Evolutionary conservation across 2,888 invertebrate genomes (phyloP).

Genomic region (Archips xylosteana): DNA sequence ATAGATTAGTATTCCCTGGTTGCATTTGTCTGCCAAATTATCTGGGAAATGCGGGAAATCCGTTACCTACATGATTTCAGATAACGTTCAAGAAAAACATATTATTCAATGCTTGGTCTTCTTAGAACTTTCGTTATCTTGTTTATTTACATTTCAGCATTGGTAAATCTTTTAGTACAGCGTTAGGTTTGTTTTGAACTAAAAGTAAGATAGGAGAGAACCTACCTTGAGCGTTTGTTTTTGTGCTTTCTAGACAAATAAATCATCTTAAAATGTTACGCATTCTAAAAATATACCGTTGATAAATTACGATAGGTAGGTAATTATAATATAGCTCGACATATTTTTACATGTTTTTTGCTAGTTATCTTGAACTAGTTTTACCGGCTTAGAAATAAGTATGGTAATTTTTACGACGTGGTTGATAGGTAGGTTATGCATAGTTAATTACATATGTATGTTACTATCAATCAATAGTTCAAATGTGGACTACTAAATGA

Average conservation of each 20-base stretch:
- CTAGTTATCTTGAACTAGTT: no score
- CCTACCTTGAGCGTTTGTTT: background rate
- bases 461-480: background rate
- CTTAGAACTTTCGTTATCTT: background rate
- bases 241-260: background rate
- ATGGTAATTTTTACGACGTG: no score
- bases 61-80: background rate
- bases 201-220: conserved; percentile 15
- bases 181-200: background rate
- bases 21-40: conserved; percentile 22
- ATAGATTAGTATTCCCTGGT: conserved; percentile 12
- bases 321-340: no score
- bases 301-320: no score
- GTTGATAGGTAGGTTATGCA: no score
- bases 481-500: background rate
- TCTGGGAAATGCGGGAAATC: conserved; percentile 9
- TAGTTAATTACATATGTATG: no score
- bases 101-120: conserved; percentile 3
- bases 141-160: conserved; percentile 14
- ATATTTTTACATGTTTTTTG: no score
- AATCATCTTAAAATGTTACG: no score
- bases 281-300: no score
- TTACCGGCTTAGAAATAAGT: no score
- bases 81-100: conserved; percentile 11
- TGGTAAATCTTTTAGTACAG: conserved; percentile 5